Percentiles rank a stretch among this genome's conserved stretches.
Conservation (phyloP, 2,888 invertebrate species). For the Molorchus minor region DNA sequence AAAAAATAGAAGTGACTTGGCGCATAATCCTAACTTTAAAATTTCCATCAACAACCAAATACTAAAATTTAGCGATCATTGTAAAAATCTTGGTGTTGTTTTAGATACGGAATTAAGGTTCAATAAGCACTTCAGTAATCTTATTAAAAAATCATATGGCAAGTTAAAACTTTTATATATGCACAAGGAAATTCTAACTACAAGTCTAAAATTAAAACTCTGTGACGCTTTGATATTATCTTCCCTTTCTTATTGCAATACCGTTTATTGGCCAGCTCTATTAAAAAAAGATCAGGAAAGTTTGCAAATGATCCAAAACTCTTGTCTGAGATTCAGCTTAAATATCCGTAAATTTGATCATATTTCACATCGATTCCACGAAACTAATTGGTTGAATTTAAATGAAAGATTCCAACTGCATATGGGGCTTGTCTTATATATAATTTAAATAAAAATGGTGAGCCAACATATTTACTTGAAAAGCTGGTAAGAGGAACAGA, state of each 20-base stretch:
- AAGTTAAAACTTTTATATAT: too few species aligned
- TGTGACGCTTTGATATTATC: background rate
- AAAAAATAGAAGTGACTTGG: background rate
- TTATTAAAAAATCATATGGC: too few species aligned
- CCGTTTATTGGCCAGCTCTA: too few species aligned
- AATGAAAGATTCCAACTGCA: conserved; percentile 1
- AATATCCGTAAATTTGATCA: conserved; percentile 2
- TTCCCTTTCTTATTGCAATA: background rate
- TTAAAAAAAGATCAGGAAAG: background rate
- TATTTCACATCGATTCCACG: background rate
- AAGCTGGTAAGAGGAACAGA: background rate
- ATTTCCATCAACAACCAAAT: too few species aligned
- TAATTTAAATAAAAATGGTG: background rate
- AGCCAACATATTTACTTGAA: background rate
- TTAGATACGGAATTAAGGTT: too few species aligned
- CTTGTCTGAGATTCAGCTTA: too few species aligned
- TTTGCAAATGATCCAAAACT: background rate
- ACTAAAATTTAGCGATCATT: too few species aligned
- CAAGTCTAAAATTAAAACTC: too few species aligned
- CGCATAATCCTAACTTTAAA: background rate
- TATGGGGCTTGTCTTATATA: background rate
- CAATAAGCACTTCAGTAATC: background rate
- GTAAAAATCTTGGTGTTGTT: too few species aligned
- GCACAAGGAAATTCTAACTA: too few species aligned
- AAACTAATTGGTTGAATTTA: background rate